Conservation (phyloP, 2,113 vertebrate genomes). For the Cebidichthys violaceus region DNA sequence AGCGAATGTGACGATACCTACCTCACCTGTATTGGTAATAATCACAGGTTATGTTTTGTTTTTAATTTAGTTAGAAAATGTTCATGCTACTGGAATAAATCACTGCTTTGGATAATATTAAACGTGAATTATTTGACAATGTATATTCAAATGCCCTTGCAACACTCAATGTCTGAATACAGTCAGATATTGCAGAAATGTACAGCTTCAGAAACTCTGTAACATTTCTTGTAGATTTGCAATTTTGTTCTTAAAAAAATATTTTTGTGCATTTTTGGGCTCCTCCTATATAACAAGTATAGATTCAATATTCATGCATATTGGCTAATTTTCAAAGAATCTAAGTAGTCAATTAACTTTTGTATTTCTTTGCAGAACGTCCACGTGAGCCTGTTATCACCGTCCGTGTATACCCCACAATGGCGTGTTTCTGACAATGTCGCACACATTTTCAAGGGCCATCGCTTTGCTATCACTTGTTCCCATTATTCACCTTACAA, state of each 20-base stretch:
- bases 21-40: background rate
- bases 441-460: background rate
- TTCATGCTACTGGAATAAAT: too few relatives aligned
- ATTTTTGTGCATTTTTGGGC: too few relatives aligned
- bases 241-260: background rate
- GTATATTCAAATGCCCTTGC: background rate
- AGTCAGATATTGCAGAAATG: background rate
- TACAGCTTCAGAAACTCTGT: background rate
- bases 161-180: background rate
- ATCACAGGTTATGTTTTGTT: background rate
- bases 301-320: background rate
- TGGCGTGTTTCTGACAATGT: accelerated
- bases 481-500: accelerated
- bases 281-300: background rate
- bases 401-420: accelerated
- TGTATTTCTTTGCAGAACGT: constrained; percentile 1
- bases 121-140: background rate
- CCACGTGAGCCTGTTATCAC: background rate
- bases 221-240: background rate
- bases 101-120: background rate
- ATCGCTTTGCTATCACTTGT: constrained; percentile 19
- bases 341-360: background rate
- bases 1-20: accelerated
- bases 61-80: background rate
- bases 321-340: background rate